phyloP scores from a whole-genome alignment of 1,140 invertebrate genomes.

The Aphis gossypii region DNA sequence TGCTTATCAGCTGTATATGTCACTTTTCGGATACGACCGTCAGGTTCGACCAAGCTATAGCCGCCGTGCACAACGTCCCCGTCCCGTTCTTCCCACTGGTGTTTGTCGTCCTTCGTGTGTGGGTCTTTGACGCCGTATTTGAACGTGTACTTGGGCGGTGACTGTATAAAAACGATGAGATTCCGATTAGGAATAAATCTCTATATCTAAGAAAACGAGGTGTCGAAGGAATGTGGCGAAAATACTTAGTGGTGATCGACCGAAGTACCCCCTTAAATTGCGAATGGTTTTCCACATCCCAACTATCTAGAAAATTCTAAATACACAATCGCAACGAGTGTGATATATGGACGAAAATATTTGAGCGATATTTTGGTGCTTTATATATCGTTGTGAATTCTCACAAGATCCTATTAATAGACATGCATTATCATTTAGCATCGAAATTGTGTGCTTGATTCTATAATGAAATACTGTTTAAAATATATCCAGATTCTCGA shows the following conservation, averaged over 20 bases:
- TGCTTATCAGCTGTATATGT: slow-evolving; percentile 72
- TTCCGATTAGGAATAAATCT: not conserved
- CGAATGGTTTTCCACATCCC: not conserved
- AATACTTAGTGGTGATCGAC: not conserved
- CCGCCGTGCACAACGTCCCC: slow-evolving; percentile 67
- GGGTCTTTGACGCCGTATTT: slow-evolving; percentile 68
- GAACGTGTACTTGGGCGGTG: slow-evolving; percentile 65
- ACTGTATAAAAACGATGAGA: not conserved
- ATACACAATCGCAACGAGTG: not conserved
- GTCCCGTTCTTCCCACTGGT: slow-evolving; percentile 69
- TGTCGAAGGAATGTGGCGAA: not conserved
- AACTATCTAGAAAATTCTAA: not conserved
- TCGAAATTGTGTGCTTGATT: not conserved
- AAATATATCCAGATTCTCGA: not conserved
- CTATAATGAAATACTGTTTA: not conserved
- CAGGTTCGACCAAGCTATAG: slow-evolving; percentile 65
- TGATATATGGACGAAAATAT: not conserved
- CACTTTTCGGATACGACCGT: slow-evolving; percentile 69
- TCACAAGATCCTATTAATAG: not conserved
- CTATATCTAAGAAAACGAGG: not conserved
- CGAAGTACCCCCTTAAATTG: not conserved
- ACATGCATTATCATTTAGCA: not conserved
- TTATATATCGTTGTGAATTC: not conserved
- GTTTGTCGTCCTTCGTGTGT: slow-evolving; percentile 70
- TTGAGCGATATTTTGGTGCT: not conserved